Percentiles rank a stretch among this genome's conserved stretches.
Evolutionary conservation across 2,888 invertebrate genomes (phyloP).

Genomic region (Drosophila maculinotata): DNA sequence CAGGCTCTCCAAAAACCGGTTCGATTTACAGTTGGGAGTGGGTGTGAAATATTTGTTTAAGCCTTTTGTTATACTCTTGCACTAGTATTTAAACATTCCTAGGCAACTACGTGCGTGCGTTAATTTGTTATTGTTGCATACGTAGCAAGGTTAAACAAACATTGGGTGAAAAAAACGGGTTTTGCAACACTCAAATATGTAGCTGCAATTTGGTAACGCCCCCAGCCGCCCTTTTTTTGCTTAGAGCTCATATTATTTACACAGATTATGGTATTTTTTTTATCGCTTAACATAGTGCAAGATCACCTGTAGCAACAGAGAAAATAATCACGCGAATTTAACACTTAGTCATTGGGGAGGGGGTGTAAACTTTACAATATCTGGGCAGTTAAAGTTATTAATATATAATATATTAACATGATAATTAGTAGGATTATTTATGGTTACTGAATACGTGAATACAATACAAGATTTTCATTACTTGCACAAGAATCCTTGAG

Average conservation of each 20-base stretch:
- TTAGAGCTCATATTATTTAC: slow-evolving; percentile 44
- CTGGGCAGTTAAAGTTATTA: background rate
- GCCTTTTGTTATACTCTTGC: slow-evolving; percentile 14
- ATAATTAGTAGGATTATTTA: background rate
- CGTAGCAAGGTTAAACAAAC: slow-evolving; percentile 64
- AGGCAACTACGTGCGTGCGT: slow-evolving; percentile 31
- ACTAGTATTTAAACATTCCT: slow-evolving; percentile 28
- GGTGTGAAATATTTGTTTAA: slow-evolving; percentile 24
- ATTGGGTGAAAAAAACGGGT: slow-evolving; percentile 54
- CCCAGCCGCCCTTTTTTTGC: slow-evolving; percentile 15
- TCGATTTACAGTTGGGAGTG: slow-evolving; percentile 25
- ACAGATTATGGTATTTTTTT: slow-evolving; percentile 42
- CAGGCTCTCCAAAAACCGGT: slow-evolving; percentile 39
- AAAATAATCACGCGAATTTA: slow-evolving; percentile 25
- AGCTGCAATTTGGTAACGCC: slow-evolving; percentile 36
- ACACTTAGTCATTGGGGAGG: slow-evolving; percentile 34
- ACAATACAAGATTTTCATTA: slow-evolving; percentile 23
- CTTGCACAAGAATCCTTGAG: slow-evolving; percentile 44
- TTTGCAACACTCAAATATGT: slow-evolving; percentile 24
- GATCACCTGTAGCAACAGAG: slow-evolving; percentile 56
- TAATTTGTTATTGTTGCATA: slow-evolving; percentile 61
- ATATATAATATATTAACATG: background rate
- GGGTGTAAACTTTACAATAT: slow-evolving; percentile 15
- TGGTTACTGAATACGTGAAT: background rate
- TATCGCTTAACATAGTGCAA: slow-evolving; percentile 38